Evolutionary conservation across 2,888 invertebrate species (phyloP).

Genomic region (Tetramorium bicarinatum): DNA sequence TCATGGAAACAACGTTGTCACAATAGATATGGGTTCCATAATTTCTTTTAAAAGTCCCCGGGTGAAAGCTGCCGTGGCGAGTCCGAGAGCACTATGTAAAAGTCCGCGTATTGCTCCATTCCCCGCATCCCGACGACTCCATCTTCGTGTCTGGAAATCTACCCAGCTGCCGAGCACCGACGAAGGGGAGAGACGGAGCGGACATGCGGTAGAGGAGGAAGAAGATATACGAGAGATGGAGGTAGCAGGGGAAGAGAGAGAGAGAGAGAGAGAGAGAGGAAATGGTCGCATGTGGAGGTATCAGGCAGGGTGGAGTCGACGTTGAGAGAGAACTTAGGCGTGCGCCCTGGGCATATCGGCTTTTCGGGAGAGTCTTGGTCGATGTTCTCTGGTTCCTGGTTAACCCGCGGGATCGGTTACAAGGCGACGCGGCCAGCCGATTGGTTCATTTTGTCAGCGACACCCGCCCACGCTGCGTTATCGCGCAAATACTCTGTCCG

Average conservation of each 20-base stretch:
- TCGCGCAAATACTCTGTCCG: conserved; percentile 75
- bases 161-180: conserved; percentile 70
- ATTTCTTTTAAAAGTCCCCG: conserved; percentile 37
- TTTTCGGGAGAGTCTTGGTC: conserved; percentile 80
- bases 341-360: conserved; percentile 80
- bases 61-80: conserved; percentile 28
- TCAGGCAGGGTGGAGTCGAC: conserved; percentile 77
- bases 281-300: conserved; percentile 71
- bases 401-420: conserved; percentile 86
- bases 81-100: conserved; percentile 32
- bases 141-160: conserved; percentile 69
- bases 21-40: background rate
- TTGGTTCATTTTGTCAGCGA: conserved; percentile 86
- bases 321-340: conserved; percentile 76
- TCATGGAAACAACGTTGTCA: conserved; percentile 11
- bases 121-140: conserved; percentile 66
- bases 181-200: conserved; percentile 33
- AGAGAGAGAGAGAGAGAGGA: conserved; percentile 52
- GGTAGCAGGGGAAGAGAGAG: background rate
- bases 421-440: conserved; percentile 78
- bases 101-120: conserved; percentile 52
- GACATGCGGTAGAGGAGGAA: conserved; percentile 49
- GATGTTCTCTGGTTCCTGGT: conserved; percentile 80
- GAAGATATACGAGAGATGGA: conserved; percentile 5
- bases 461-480: conserved; percentile 85